Percentiles rank a stretch among this genome's conserved stretches.
Evolutionary conservation across 1,140 invertebrate genomes (phyloP).

Genomic region (Periplaneta americana): DNA sequence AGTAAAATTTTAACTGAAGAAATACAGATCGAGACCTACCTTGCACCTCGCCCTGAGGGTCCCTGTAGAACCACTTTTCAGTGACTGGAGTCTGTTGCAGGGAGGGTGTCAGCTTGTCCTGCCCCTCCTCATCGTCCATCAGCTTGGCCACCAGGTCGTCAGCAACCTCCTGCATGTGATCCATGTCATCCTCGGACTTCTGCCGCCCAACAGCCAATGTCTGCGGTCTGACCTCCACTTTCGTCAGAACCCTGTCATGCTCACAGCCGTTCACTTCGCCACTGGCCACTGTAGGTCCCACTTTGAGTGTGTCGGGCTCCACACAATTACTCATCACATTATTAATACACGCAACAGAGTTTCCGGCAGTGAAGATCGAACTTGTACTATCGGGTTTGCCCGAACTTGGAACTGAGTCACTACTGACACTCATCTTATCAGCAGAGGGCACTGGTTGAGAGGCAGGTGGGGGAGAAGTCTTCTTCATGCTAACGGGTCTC

Average conservation of each 20-base stretch:
- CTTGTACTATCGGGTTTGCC: neutral
- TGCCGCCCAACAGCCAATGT: constrained; percentile 1
- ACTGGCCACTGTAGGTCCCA: neutral
- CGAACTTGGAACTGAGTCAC: neutral
- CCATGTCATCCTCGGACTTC: constrained; percentile 45
- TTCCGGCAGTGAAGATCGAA: neutral
- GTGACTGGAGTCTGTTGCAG: constrained; percentile 29
- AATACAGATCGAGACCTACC: constrained; percentile 14
- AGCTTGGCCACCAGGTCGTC: constrained; percentile 69
- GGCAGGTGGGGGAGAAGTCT: neutral
- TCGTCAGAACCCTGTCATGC: neutral
- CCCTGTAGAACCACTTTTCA: constrained; percentile 77
- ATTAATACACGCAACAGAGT: neutral
- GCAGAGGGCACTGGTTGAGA: neutral
- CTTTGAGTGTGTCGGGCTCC: neutral
- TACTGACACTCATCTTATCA: neutral
- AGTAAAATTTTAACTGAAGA: neutral
- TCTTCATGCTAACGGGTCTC: neutral
- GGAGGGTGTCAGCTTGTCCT: constrained; percentile 2
- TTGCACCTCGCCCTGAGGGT: constrained; percentile 56
- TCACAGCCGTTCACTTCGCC: neutral
- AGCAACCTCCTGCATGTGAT: constrained; percentile 62
- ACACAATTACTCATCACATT: neutral
- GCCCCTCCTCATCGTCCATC: constrained; percentile 40
- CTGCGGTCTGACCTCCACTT: constrained; percentile 23